These are phyloP conservation scores for Cryptocephalus moraei DNA, from an alignment of 2,888 invertebrate species.

Conservation along the genomic window DNA sequence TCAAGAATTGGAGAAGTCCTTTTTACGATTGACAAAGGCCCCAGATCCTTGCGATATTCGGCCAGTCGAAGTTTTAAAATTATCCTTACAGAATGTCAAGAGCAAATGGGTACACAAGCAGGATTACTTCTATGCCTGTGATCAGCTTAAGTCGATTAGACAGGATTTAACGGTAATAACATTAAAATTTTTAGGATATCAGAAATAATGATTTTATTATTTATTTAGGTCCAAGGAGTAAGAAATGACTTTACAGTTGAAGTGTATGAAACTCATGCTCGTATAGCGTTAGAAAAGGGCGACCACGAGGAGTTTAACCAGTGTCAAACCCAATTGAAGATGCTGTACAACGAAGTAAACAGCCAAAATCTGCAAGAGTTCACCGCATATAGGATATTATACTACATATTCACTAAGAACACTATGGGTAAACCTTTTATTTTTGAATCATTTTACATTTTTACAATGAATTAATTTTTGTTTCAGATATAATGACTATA, in stretches of 20 bases:
- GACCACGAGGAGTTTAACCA: slow-evolving; percentile 99
- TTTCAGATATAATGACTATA: slow-evolving; percentile 85
- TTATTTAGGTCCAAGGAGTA: slow-evolving; percentile 81
- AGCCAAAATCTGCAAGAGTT: slow-evolving; percentile 80
- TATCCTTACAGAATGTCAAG: slow-evolving; percentile 84
- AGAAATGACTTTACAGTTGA: slow-evolving; percentile 90
- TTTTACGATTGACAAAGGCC: slow-evolving; percentile 90
- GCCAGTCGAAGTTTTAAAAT: slow-evolving; percentile 74
- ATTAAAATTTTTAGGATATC: background rate
- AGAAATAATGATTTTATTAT: slow-evolving; percentile 1
- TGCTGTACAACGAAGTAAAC: slow-evolving; percentile 78
- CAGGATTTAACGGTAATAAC: slow-evolving; percentile 95
- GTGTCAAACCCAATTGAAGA: slow-evolving; percentile 96
- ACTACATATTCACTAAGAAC: slow-evolving; percentile 97
- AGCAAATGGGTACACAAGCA: slow-evolving; percentile 79
- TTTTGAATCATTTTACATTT: background rate
- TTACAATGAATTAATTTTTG: slow-evolving; percentile 13
- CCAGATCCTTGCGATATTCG: slow-evolving; percentile 87
- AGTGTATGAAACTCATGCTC: slow-evolving; percentile 97
- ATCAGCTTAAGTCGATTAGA: slow-evolving; percentile 95
- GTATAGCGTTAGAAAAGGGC: slow-evolving; percentile 94
- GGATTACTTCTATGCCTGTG: slow-evolving; percentile 95
- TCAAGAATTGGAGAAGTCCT: slow-evolving; percentile 89
- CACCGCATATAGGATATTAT: slow-evolving; percentile 91
- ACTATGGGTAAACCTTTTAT: slow-evolving; percentile 65